Base-by-base conservation (phyloP, 1,140 invertebrate genomes). In the Drosophila ohnishii region DNA sequence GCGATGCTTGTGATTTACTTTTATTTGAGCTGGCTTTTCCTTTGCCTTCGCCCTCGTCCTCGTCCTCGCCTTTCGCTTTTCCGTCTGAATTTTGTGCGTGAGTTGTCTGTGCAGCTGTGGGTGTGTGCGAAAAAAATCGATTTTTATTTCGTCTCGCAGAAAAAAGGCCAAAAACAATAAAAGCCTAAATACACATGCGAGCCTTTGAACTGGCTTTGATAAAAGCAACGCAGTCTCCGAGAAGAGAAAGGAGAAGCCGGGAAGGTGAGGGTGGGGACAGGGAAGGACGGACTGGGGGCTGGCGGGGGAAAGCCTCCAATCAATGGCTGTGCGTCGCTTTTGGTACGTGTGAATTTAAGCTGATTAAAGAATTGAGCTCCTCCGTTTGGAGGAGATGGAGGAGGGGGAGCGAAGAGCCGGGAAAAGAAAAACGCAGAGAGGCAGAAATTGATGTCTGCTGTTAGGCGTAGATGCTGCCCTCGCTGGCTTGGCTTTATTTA, bases 281-380 rank as follows among this genome's bases (percentile, higher is more conserved):
- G 10, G 16, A 53, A 44, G 35, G 30, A 8, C n/a, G n/a, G 16
- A n/a, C 32, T 16, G 45, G 25, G 37, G 47, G 14, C 19, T 13
- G 28, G 30, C 57, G 44, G 50, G 70, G 73, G 71, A 75, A 82
- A 90, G 70, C 80, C 79, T 82, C 80, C 80, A 84, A 90, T 90
- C 87, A 90, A 90, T 90, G 84, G 85, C 85, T 88, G 63, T 88
- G 82, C 85, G 77, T 84, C 85, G 84, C 80, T 84, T 88, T 80
- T 66, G 83, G 65, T 90, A 89, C 87, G 87, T 90, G 87, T 90
- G 87, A 90, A 90, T 90, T 90, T 90, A 90, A 90, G 87, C 87
- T 90, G 87, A 90, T 90, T 90, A 90, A 90, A 84, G 87, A 78
- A 90, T 90, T 90, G 90, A 80, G 72, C 83, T 74, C 42, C 44